Evolutionary conservation across 2,113 vertebrate species (phyloP).

Genomic region (Cyprinus carpio): DNA sequence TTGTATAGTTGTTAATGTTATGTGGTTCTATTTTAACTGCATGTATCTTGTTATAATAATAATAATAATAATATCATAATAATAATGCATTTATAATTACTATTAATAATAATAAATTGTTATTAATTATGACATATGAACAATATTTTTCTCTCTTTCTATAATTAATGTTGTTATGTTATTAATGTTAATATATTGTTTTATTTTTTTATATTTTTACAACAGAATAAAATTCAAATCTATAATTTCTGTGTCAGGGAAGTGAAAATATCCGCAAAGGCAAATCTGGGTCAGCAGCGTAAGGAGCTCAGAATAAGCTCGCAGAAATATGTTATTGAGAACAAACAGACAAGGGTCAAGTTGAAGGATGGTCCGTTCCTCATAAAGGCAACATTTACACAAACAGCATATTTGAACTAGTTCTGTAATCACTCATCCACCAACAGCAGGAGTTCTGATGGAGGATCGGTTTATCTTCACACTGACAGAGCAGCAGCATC

Average conservation of each 20-base stretch:
- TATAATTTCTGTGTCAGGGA: not conserved
- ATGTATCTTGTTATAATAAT: too few species aligned
- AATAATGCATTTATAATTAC: too few species aligned
- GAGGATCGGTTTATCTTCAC: not conserved
- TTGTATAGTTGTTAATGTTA: too few species aligned
- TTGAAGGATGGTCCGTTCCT: not conserved
- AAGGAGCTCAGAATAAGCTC: not conserved
- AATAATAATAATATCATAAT: too few species aligned
- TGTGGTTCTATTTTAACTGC: too few species aligned
- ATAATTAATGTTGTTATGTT: too few species aligned
- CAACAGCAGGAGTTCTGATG: not conserved
- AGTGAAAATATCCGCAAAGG: not conserved
- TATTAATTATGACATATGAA: too few species aligned
- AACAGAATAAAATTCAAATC: not conserved
- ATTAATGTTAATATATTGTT: too few species aligned
- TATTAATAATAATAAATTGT: too few species aligned
- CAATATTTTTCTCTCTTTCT: too few species aligned
- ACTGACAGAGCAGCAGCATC: not conserved
- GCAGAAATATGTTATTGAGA: not conserved
- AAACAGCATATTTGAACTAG: not conserved
- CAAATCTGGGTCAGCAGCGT: not conserved
- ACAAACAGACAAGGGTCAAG: not conserved
- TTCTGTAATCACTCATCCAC: not conserved
- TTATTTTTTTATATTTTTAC: too few species aligned
- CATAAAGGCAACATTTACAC: slow-evolving; percentile 18